Base-by-base conservation (phyloP, 2,113 vertebrate genomes). In the Labeo catla region DNA sequence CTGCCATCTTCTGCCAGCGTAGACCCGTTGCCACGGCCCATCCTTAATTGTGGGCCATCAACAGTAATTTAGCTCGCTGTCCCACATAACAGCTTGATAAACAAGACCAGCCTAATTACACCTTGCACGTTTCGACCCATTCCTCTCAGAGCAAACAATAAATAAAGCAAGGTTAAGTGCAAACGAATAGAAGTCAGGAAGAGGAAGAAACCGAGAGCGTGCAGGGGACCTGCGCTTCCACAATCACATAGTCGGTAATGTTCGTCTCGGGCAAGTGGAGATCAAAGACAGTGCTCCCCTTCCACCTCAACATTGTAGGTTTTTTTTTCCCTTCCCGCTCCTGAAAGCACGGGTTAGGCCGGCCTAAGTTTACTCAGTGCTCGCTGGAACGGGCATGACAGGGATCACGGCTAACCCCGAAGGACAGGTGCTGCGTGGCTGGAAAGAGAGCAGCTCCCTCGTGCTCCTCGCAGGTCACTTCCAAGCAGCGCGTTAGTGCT, bases 381-480 rank as follows among this genome's bases (percentile, higher is more conserved):
- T 95, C 94, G 95, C 92, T 94, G 93, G 94, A 94, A 95, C 92
- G 95, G 94, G 94, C 94, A 96, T 96, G 95, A 96, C 96, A 94
- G 94, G 96, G 96, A 97, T 98, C 96, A 97, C 93, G 93, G 92
- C 94, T 95, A 97, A 97, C 93, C 97, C 96, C 95, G 88, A 93
- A 94, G 96, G 97, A 99, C 95, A 95, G 93, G 92, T 93, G 95
- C 91, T 93, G 92, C 94, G 94, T 92, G 91, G 95, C 93, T 94
- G 96, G 94, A 95, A 96, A 96, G 95, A 94, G 94, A 94, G 95
- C 94, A 91, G 95, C 84, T 96, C 96, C 96, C 97, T 96, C 65
- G 93, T 96, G 97, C 90, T 94, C 95, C 95, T 92, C 90, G 89
- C 96, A 97, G 97, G 97, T 98, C 97, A 97, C 95, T 96, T 96